Base-by-base conservation (phyloP, 2,113 vertebrate genomes). In the Argyrosomus japonicus region DNA sequence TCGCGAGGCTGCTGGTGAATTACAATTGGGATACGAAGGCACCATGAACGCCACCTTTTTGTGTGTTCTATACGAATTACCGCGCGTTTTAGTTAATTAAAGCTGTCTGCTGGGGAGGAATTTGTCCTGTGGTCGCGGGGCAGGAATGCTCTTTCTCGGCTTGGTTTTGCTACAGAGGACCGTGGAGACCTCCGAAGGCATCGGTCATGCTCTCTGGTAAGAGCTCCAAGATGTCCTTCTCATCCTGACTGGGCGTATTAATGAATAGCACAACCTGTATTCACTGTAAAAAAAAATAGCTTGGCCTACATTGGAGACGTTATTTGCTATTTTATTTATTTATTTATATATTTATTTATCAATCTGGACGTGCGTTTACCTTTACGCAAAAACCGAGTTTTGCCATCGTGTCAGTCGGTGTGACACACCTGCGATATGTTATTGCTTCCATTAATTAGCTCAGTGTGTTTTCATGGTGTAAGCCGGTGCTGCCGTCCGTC, bases 151-250 rank as follows among this genome's bases (percentile, higher is more conserved):
- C 79, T 68, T 84, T 57, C 48, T 72, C 54, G 61, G 43, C 68
- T 75, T 15, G 81, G 63, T 43, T 74, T 71, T 73, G 76, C 73
- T 61, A 43, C 79, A 85, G 83, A 89, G 84, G 79, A 91, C 87
- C 88, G 70, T 47, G 91, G 87, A 92, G 81, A 91, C 86, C 89
- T 83, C 84, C 56, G 77, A 63, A 89, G 80, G 47, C 91, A 65
- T 90, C 91, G 90, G 89, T 90, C 91, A 91, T 93, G 91, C 88
- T 90, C 91, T 77, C 65, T 84, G 91, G 93, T 93, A 92, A 92
- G 91, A 84, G 36, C 79, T 88, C 68, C 64, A 83, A 85, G 45
- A 91, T 91, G 84, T 90, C 82, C 81, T 84, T 83, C 68, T 83
- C 40, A 64, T 81, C 75, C 76, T n/a, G 6, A 40, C 27, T 64